Conservation (phyloP, 2,113 vertebrate species). For the Montifringilla adamsi region DNA sequence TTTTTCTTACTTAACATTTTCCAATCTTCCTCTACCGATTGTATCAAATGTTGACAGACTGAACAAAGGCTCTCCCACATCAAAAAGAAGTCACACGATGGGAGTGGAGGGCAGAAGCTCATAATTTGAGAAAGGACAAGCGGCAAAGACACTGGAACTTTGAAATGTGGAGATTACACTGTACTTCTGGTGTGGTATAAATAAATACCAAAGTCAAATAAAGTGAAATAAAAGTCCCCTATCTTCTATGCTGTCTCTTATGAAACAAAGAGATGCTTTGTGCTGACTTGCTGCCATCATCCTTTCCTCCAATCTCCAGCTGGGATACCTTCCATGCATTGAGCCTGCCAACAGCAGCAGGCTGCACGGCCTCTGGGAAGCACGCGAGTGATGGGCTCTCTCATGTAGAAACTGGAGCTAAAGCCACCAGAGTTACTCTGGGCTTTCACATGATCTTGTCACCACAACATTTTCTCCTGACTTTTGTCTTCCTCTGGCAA, state of each 20-base stretch:
- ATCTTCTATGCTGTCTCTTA: neutral
- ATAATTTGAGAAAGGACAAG: neutral
- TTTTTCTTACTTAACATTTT: neutral
- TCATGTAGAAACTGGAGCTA: neutral
- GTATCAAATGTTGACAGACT: neutral
- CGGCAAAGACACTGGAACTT: neutral
- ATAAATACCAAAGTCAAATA: neutral
- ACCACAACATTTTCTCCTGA: neutral
- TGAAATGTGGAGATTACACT: neutral
- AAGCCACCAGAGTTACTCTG: neutral
- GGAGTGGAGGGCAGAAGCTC: neutral
- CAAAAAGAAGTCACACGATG: neutral
- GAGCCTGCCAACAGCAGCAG: neutral
- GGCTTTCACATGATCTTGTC: neutral
- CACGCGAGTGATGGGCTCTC: neutral
- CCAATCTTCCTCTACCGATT: neutral
- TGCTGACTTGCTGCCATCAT: neutral
- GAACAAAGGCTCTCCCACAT: neutral
- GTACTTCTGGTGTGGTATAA: neutral
- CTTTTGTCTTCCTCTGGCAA: neutral
- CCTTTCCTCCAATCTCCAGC: neutral
- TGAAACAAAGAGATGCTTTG: neutral
- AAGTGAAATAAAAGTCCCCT: neutral
- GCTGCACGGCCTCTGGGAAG: accelerated
- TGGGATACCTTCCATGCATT: neutral